phyloP scores from a whole-genome alignment of 2,113 vertebrate species.

The Barbus barbus region DNA sequence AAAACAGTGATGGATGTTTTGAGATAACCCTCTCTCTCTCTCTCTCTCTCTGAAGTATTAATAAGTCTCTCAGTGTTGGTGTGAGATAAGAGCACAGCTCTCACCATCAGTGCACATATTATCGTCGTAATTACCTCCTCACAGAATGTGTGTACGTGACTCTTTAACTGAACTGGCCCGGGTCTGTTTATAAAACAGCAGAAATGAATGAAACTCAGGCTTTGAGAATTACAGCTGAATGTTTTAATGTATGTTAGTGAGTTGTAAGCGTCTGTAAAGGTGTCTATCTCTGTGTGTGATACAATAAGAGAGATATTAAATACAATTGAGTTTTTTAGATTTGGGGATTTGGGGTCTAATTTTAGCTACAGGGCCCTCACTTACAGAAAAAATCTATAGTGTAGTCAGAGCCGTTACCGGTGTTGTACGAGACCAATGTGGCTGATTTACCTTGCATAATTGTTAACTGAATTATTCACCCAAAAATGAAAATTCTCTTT shows the following conservation, averaged over 20 bases:
- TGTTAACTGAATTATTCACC: slow-evolving; percentile 6
- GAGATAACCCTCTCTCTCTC: slow-evolving; percentile 43
- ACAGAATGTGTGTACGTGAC: slow-evolving; percentile 31
- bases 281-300: not conserved
- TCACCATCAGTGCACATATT: slow-evolving; percentile 33
- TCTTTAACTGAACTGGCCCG: slow-evolving; percentile 11
- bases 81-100: slow-evolving; percentile 43
- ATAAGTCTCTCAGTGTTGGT: slow-evolving; percentile 43
- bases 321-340: not conserved
- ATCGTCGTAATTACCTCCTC: slow-evolving; percentile 28
- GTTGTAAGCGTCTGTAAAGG: not conserved
- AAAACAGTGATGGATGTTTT: slow-evolving; percentile 46
- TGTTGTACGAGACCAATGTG: slow-evolving; percentile 23
- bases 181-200: not conserved
- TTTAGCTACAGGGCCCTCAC: not conserved
- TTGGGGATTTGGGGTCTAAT: not conserved
- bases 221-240: not conserved
- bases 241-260: not conserved
- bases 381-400: not conserved
- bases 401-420: slow-evolving; percentile 18
- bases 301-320: not conserved
- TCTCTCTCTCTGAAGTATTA: slow-evolving; percentile 38
- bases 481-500: not conserved
- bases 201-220: not conserved
- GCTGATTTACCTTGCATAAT: slow-evolving; percentile 25